phyloP scores from a whole-genome alignment of 2,113 vertebrate species.

The Zootoca vivipara region DNA sequence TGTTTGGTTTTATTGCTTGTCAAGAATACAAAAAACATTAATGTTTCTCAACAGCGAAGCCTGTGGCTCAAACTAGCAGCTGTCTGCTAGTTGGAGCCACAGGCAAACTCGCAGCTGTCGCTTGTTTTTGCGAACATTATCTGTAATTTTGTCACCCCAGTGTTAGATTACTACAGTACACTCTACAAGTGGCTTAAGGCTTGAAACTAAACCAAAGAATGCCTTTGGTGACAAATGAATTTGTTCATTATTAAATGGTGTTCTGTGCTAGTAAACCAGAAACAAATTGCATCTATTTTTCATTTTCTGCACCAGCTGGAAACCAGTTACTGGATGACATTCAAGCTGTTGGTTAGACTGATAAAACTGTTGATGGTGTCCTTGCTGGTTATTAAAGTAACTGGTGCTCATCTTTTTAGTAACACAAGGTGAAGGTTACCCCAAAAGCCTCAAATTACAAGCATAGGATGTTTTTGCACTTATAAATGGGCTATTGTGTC shows the following conservation, averaged over 20 bases:
- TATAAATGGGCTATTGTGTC: not conserved
- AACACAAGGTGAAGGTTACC: not conserved
- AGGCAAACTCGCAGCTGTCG: not conserved
- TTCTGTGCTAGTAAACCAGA: not conserved
- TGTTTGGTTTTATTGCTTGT: not conserved
- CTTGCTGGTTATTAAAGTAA: not conserved
- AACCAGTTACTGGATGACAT: not conserved
- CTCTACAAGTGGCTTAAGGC: not conserved
- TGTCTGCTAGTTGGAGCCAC: no score
- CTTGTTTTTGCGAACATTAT: not conserved
- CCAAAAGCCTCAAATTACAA: not conserved
- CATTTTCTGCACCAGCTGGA: not conserved
- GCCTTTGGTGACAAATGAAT: not conserved
- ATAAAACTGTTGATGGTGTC: not conserved
- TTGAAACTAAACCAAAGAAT: not conserved
- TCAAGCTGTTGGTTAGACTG: not conserved
- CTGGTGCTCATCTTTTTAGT: not conserved
- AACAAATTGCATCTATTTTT: not conserved
- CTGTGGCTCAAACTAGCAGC: not conserved
- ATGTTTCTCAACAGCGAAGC: not conserved
- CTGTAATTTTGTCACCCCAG: not conserved
- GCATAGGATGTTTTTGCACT: not conserved
- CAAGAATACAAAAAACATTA: not conserved
- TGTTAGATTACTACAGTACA: not conserved
- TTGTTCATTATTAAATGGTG: not conserved